These are phyloP conservation scores for Poeciliopsis prolifica DNA, from an alignment of 2,113 vertebrate genomes.

Conservation along the genomic window DNA sequence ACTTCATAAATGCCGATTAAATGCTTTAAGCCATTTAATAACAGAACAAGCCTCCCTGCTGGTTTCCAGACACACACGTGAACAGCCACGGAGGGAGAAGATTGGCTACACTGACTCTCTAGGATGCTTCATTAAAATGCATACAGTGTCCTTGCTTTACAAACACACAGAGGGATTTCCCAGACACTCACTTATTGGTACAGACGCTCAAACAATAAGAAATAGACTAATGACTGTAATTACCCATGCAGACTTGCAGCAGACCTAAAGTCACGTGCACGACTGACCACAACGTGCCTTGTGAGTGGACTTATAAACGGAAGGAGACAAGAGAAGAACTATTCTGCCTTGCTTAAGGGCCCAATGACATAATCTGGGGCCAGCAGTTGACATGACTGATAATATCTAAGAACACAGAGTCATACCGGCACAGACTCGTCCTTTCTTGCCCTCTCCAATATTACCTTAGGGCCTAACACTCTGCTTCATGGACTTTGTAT, in stretches of 20 bases:
- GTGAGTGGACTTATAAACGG: conserved; percentile 49
- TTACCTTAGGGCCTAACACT: conserved; percentile 42
- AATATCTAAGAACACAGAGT: conserved; percentile 48
- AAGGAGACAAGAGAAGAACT: conserved; percentile 60
- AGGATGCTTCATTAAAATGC: conserved; percentile 43
- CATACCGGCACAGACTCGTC: conserved; percentile 37
- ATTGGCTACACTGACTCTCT: conserved; percentile 30
- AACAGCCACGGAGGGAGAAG: conserved; percentile 14
- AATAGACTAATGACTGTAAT: not conserved
- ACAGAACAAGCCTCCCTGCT: conserved; percentile 49
- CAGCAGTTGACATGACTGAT: conserved; percentile 62
- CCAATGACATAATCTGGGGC: conserved; percentile 66
- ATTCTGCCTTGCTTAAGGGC: conserved; percentile 69
- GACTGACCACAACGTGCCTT: conserved; percentile 41
- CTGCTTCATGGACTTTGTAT: conserved; percentile 31
- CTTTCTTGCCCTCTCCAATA: conserved; percentile 41
- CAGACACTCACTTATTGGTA: conserved; percentile 22
- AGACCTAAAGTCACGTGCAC: conserved; percentile 11
- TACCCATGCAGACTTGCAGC: conserved; percentile 8
- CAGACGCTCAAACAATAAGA: not conserved
- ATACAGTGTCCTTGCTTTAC: conserved; percentile 43
- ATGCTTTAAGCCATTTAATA: conserved; percentile 53
- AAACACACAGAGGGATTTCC: conserved; percentile 55
- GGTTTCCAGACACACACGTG: conserved; percentile 27
- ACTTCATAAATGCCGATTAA: conserved; percentile 33